phyloP scores from a whole-genome alignment of 92 coral and sea anemone genomes.

The Paramuricea clavata region DNA sequence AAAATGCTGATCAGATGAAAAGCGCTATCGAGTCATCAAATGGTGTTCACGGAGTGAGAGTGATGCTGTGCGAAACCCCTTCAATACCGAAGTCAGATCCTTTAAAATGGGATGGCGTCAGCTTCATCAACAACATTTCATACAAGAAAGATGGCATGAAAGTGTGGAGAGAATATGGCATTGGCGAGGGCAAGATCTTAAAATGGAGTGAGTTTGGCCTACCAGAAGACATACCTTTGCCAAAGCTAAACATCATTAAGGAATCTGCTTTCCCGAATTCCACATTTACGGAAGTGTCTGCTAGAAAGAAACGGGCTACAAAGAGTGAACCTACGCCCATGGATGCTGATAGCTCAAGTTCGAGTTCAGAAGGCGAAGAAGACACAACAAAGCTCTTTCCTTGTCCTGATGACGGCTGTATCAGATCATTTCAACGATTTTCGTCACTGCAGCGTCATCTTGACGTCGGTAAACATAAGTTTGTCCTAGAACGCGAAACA shows the following conservation, averaged over 20 bases:
- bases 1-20: slow-evolving; percentile 34
- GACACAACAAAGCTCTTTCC: slow-evolving; percentile 29
- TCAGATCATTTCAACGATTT: slow-evolving; percentile 45
- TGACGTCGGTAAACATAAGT: slow-evolving; percentile 61
- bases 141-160: slow-evolving; percentile 24
- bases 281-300: not conserved
- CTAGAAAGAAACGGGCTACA: not conserved
- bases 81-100: slow-evolving; percentile 2
- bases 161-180: slow-evolving; percentile 52
- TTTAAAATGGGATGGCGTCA: slow-evolving; percentile 57
- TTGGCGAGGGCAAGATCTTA: slow-evolving; percentile 43
- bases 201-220: slow-evolving; percentile 3
- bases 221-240: not conserved
- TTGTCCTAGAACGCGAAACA: slow-evolving; percentile 59
- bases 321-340: not conserved
- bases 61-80: slow-evolving; percentile 36
- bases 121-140: slow-evolving; percentile 50
- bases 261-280: not conserved
- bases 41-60: slow-evolving; percentile 15
- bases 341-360: not conserved
- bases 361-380: not conserved
- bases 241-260: slow-evolving; percentile 3
- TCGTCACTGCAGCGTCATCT: slow-evolving; percentile 56
- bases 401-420: slow-evolving; percentile 44
- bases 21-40: slow-evolving; percentile 14